Percentiles rank a stretch among this genome's conserved stretches.
Evolutionary conservation across 30 jellyfish, hydroid and myxozoan genomes (phyloP).

Genomic region (Euphysa ruthae): DNA sequence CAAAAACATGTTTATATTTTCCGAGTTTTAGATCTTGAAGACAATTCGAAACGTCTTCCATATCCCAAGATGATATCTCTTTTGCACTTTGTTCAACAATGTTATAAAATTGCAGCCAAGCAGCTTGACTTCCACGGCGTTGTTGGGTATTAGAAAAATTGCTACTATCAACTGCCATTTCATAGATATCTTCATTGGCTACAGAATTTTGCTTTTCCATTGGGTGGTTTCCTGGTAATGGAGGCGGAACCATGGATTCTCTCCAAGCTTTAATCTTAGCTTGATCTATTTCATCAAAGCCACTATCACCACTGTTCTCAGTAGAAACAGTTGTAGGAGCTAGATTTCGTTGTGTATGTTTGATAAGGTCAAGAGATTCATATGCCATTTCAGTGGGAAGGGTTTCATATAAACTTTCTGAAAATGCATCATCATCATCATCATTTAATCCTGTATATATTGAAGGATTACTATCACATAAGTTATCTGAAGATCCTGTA

Average conservation of each 20-base stretch:
- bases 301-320: slow-evolving; percentile 56
- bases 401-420: slow-evolving; percentile 27
- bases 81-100: slow-evolving; percentile 56
- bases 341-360: slow-evolving; percentile 16
- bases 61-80: slow-evolving; percentile 44
- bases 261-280: slow-evolving; percentile 39
- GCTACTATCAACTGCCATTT: slow-evolving; percentile 13
- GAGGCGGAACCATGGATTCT: slow-evolving; percentile 67
- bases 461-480: neutral
- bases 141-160: neutral
- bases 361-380: slow-evolving; percentile 25
- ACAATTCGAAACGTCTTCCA: slow-evolving; percentile 47
- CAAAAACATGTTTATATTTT: slow-evolving; percentile 20
- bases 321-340: slow-evolving; percentile 19
- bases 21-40: slow-evolving; percentile 27
- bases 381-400: slow-evolving; percentile 36
- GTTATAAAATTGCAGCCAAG: slow-evolving; percentile 53
- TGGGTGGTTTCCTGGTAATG: slow-evolving; percentile 85
- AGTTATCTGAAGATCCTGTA: neutral
- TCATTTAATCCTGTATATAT: neutral
- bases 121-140: neutral
- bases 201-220: neutral
- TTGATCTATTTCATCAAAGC: slow-evolving; percentile 75
- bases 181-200: neutral
- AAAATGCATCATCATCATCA: slow-evolving; percentile 19